phyloP scores from a whole-genome alignment of 2,888 invertebrate species.

The Platycheirus rosarum region DNA sequence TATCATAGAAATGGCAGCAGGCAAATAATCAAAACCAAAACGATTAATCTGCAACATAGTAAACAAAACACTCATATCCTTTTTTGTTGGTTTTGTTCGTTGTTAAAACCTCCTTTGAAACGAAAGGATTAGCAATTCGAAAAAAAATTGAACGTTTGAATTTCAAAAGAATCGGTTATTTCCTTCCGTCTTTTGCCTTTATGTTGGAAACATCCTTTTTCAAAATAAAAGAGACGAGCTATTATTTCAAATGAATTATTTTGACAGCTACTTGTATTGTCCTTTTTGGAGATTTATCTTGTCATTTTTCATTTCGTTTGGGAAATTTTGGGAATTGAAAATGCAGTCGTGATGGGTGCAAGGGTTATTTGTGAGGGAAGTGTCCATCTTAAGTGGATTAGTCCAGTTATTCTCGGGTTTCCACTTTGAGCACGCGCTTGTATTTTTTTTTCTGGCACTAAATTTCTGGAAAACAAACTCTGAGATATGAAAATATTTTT shows the following conservation, averaged over 20 bases:
- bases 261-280: constrained; percentile 62
- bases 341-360: constrained; percentile 26
- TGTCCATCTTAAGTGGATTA: constrained; percentile 70
- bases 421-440: constrained; percentile 48
- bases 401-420: constrained; percentile 57
- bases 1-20: constrained; percentile 35
- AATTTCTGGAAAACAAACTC: not conserved
- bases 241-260: constrained; percentile 62
- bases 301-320: constrained; percentile 34
- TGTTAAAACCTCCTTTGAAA: constrained; percentile 31
- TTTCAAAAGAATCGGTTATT: constrained; percentile 29
- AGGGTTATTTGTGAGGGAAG: constrained; percentile 67
- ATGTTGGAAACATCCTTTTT: constrained; percentile 48
- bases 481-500: not conserved
- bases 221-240: constrained; percentile 26
- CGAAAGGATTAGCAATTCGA: constrained; percentile 30
- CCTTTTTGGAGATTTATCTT: constrained; percentile 40
- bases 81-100: constrained; percentile 31
- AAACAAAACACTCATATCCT: constrained; percentile 55
- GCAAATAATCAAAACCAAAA: constrained; percentile 38
- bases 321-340: not conserved
- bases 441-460: not conserved
- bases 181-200: constrained; percentile 57
- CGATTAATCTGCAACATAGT: constrained; percentile 44
- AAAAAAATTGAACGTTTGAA: constrained; percentile 8